phyloP scores from a whole-genome alignment of 2,888 invertebrate genomes.

The Metellina segmentata region DNA sequence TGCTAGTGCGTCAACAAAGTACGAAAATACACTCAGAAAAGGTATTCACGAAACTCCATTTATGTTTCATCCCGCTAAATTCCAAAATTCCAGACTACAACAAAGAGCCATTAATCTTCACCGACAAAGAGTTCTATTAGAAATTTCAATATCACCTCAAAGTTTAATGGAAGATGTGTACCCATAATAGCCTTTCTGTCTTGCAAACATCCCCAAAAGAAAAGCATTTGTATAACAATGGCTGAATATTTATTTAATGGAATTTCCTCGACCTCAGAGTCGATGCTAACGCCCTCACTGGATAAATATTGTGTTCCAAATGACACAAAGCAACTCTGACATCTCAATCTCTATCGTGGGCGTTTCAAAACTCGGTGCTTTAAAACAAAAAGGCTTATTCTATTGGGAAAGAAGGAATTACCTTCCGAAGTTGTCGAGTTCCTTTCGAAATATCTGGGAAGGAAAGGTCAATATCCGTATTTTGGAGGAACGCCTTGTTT shows the following conservation, averaged over 20 bases:
- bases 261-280: neutral
- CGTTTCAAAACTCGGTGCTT: neutral
- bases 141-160: too few relatives aligned
- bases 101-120: too few relatives aligned
- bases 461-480: conserved; percentile 1
- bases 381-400: neutral
- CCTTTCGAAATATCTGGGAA: neutral
- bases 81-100: too few relatives aligned
- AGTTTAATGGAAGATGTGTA: too few relatives aligned
- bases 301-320: neutral
- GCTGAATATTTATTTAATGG: neutral
- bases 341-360: neutral
- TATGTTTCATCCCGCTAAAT: too few relatives aligned
- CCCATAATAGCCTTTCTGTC: neutral
- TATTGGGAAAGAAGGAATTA: neutral
- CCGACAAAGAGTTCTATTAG: too few relatives aligned
- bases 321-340: neutral
- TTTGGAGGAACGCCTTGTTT: neutral
- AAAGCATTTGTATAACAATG: neutral
- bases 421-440: neutral
- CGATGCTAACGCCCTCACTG: neutral
- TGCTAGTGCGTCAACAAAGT: too few relatives aligned
- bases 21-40: too few relatives aligned
- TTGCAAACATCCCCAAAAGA: neutral
- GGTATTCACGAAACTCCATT: too few relatives aligned